Evolutionary conservation across 2,888 invertebrate genomes (phyloP).

Genomic region (Lysandra bellargus): DNA sequence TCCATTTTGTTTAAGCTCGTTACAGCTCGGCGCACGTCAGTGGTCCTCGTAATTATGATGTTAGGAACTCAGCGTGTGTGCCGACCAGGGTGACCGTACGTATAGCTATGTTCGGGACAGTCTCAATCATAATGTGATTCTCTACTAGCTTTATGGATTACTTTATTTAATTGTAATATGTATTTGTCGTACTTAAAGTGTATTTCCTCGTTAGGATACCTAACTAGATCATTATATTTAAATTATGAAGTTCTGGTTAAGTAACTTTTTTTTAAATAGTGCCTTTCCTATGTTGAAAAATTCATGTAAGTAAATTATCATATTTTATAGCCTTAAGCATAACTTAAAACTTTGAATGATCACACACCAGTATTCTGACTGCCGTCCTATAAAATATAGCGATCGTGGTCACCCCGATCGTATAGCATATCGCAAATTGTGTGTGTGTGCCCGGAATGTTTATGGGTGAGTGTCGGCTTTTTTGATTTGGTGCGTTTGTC

Average conservation of each 20-base stretch:
- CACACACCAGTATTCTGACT: neutral
- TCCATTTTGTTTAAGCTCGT: conserved; percentile 79
- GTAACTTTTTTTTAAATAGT: too few species aligned
- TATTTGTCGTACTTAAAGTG: too few species aligned
- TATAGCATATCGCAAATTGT: conserved; percentile 37
- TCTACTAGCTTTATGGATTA: neutral
- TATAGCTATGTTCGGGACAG: neutral
- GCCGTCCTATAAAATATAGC: conserved; percentile 40
- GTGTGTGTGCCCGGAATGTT: conserved; percentile 39
- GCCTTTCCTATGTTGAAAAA: too few species aligned
- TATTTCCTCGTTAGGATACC: too few species aligned
- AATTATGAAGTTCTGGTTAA: too few species aligned
- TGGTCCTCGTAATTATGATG: conserved; percentile 77
- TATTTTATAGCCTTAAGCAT: too few species aligned
- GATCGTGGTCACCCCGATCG: conserved; percentile 53
- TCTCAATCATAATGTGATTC: neutral
- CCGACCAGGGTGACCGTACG: conserved; percentile 41
- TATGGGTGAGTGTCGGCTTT: conserved; percentile 68
- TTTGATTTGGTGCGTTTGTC: conserved; percentile 71
- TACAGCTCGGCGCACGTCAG: conserved; percentile 78
- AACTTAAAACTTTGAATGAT: too few species aligned
- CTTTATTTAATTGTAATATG: too few species aligned
- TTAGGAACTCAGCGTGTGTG: conserved; percentile 50
- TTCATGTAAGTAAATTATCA: too few species aligned
- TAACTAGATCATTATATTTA: too few species aligned